Evolutionary conservation across 2,888 invertebrate species (phyloP), one percentile per base, ranked within the genome.

Genomic region (Piscicola geometra): DNA sequence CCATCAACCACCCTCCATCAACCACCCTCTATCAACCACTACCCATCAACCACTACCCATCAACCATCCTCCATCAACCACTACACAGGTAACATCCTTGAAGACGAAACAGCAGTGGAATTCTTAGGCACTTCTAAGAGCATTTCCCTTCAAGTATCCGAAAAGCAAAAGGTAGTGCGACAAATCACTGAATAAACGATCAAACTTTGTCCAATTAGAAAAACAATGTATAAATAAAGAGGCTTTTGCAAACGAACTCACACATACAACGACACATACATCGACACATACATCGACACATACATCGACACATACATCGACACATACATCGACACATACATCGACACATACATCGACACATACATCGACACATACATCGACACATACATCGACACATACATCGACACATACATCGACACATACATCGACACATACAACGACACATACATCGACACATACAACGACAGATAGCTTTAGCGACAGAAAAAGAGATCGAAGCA

Each of bases 101-200:
- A 94, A 86, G 93, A 95, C 84, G 94, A 94, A 86, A 89, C 89
- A 2, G 94, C 94, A 1, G 93, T 95, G 80, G 89, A 92, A 84
- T 91, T 93, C 78, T 87, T 95, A 67, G 93, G 93, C 84, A 91
- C 92, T 1, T 93, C 94, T 0, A 94, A 94, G 86, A 85, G 93
- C 89, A 86, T 94, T 50, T 91, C 94, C 0, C 89, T 89, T 76
- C 92, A 93, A 82, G 93, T 94, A 77, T 89, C 89, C 79, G 90
- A 90, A 80, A 94, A 94, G 85, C 95, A 96, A 86, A 90, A 91
- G 76, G 90, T 92, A 74, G n/a, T n/a, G n/a, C n/a, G n/a, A n/a
- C n/a, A n/a, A n/a, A n/a, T n/a, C n/a, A n/a, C n/a, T n/a, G n/a
- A n/a, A n/a, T n/a, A n/a, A n/a, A n/a, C n/a, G n/a, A n/a, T n/a